Evolutionary conservation across 2,113 vertebrate genomes (phyloP).

Genomic region (Coreoperca whiteheadi): DNA sequence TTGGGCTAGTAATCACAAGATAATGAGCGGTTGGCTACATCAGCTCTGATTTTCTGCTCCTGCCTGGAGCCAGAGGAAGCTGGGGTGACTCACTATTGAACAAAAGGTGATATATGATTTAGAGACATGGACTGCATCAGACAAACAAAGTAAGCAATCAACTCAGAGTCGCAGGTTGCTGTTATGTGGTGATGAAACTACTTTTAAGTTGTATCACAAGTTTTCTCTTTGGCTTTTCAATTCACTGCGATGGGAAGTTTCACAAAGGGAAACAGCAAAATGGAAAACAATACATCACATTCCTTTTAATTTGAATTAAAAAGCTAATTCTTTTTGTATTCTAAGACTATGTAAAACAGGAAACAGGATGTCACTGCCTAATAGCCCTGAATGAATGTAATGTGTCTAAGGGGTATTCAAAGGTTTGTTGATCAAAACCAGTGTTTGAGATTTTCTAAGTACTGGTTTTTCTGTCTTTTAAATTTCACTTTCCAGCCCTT

Average conservation of each 20-base stretch:
- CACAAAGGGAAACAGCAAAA: not conserved
- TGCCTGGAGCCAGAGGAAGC: conserved; percentile 27
- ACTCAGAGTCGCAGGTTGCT: not conserved
- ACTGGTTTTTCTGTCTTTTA: not conserved
- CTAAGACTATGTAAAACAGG: not conserved
- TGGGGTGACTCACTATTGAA: conserved; percentile 46
- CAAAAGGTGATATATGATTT: conserved; percentile 52
- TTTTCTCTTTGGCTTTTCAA: not conserved
- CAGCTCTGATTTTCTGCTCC: conserved; percentile 54
- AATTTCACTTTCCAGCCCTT: not conserved
- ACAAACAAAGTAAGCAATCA: conserved; percentile 29
- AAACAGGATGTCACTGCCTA: not conserved
- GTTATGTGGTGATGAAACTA: not conserved
- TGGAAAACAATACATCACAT: not conserved
- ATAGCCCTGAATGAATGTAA: not conserved
- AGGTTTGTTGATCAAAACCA: conserved; percentile 5
- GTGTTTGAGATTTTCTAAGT: not conserved
- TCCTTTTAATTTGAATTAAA: not conserved
- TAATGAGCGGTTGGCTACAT: conserved; percentile 70
- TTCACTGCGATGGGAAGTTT: not conserved
- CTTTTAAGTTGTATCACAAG: not conserved
- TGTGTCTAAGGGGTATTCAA: not conserved
- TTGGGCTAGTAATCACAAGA: conserved; percentile 64
- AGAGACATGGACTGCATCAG: conserved; percentile 16
- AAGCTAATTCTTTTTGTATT: not conserved